phyloP scores from a whole-genome alignment of 2,888 invertebrate species.

The Iselma pallidipennis region DNA sequence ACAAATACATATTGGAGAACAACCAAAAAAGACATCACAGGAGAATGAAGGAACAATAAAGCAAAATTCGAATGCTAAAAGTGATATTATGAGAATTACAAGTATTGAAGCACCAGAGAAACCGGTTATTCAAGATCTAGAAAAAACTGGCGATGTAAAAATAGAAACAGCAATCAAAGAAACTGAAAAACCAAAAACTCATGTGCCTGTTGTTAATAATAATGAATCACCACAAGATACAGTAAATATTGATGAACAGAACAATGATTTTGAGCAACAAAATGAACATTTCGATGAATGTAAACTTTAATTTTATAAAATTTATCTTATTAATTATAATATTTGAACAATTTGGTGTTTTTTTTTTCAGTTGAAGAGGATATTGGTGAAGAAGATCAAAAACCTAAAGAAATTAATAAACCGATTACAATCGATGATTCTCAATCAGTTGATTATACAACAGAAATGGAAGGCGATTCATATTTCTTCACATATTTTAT shows the following conservation, averaged over 20 bases:
- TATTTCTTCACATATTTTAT: conserved; percentile 73
- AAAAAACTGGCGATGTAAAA: no score
- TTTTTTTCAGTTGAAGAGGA: not conserved
- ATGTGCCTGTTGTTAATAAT: no score
- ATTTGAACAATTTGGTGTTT: not conserved
- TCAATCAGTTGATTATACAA: conserved; percentile 24
- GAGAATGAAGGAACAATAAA: no score
- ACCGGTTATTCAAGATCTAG: no score
- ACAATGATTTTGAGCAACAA: not conserved
- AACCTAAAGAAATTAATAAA: conserved; percentile 6
- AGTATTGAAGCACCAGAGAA: no score
- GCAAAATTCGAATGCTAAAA: no score
- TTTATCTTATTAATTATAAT: not conserved
- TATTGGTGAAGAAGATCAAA: not conserved
- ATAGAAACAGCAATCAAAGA: no score
- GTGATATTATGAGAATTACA: no score
- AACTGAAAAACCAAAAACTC: no score
- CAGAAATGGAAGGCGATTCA: conserved; percentile 60
- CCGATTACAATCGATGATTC: conserved; percentile 28
- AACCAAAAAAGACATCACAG: no score
- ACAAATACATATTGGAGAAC: no score
- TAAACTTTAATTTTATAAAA: not conserved
- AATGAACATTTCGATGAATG: not conserved
- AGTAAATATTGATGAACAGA: not conserved
- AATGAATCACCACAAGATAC: no score